Percentiles rank a stretch among this genome's conserved stretches.
Evolutionary conservation across 2,113 vertebrate genomes (phyloP).

Genomic region (Cyphomyrus plagiostoma): DNA sequence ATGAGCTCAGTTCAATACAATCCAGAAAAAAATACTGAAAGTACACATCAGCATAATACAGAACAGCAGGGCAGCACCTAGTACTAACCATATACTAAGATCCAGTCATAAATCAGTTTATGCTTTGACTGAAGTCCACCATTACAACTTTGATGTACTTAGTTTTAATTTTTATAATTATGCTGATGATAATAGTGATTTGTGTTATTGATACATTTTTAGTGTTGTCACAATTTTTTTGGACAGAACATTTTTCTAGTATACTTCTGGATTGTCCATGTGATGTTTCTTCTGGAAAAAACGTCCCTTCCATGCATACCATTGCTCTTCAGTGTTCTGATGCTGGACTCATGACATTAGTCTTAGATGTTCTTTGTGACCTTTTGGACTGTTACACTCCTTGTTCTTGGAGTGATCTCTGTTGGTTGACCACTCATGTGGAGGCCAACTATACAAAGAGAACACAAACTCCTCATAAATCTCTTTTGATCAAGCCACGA

Average conservation of each 20-base stretch:
- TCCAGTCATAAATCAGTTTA: background rate
- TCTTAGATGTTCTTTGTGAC: too few species aligned
- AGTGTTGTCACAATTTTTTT: background rate
- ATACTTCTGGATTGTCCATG: too few species aligned
- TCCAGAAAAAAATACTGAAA: background rate
- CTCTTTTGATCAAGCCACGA: too few species aligned
- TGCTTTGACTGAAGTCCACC: background rate
- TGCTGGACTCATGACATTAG: too few species aligned
- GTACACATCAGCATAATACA: background rate
- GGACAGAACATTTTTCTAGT: background rate
- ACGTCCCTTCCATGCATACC: too few species aligned
- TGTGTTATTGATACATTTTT: background rate
- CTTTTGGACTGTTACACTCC: too few species aligned
- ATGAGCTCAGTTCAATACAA: background rate
- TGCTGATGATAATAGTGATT: background rate
- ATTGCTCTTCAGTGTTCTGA: too few species aligned
- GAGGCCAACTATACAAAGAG: too few species aligned
- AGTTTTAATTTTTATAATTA: background rate
- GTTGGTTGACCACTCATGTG: too few species aligned
- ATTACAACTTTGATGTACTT: background rate
- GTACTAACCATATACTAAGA: background rate
- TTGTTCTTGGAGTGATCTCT: too few species aligned
- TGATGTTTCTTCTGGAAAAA: too few species aligned
- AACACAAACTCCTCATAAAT: too few species aligned
- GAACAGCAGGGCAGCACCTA: background rate